Conservation (phyloP, 2,113 vertebrate species). For the Heptranchias perlo region DNA sequence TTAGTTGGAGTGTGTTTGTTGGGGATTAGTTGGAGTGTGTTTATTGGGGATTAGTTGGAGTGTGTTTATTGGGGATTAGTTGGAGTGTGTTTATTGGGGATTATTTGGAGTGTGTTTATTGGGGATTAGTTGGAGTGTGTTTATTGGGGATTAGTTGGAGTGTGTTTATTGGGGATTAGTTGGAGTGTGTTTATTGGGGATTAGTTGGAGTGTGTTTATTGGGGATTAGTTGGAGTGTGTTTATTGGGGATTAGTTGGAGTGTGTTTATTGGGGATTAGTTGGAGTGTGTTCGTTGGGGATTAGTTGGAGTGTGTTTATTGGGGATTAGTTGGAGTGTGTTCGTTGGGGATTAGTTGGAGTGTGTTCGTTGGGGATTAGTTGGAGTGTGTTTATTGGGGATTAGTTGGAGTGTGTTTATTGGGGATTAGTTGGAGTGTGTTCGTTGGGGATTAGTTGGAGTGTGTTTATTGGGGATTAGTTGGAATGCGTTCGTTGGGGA, state of each 20-base stretch:
- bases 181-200: background rate
- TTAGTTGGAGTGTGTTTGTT: background rate
- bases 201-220: background rate
- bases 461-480: background rate
- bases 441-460: background rate
- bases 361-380: background rate
- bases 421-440: too few relatives aligned
- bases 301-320: background rate
- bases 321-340: too few relatives aligned
- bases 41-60: too few relatives aligned
- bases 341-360: background rate
- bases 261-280: background rate
- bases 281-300: background rate
- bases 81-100: background rate
- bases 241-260: background rate
- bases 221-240: background rate
- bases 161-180: background rate
- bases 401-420: background rate
- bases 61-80: background rate
- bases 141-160: too few relatives aligned
- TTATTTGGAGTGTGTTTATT: background rate
- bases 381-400: background rate
- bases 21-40: background rate
- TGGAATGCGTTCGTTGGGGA: background rate
- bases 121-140: background rate